These are phyloP conservation scores for Erythrocercus mccallii DNA, from an alignment of 2,113 vertebrate species.

Conservation along the genomic window DNA sequence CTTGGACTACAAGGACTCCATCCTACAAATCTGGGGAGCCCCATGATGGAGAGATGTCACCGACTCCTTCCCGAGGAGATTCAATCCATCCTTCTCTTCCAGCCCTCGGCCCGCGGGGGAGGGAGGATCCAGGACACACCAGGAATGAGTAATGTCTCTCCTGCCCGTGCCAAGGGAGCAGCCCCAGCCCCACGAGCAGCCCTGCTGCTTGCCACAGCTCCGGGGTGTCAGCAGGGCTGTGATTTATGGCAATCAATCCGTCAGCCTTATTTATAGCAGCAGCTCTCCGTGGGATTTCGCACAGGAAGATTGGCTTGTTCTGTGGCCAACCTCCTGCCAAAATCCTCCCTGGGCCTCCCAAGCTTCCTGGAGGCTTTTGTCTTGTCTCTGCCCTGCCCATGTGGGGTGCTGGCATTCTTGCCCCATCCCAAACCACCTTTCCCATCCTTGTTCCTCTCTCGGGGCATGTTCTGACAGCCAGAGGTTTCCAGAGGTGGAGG, in stretches of 20 bases:
- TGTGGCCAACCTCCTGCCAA: background rate
- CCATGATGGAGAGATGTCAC: background rate
- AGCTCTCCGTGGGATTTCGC: background rate
- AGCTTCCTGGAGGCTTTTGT: background rate
- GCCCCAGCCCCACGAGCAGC: conserved; percentile 27
- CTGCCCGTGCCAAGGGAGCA: conserved; percentile 27
- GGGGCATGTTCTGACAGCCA: background rate
- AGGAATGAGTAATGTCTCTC: background rate
- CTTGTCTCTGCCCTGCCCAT: background rate
- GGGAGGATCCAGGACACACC: conserved; percentile 18
- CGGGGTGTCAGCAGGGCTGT: background rate
- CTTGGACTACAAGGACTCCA: accelerated
- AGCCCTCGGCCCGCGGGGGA: background rate
- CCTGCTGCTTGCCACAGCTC: background rate
- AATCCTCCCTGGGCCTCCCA: background rate
- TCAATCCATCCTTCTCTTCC: background rate
- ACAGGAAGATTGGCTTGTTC: background rate
- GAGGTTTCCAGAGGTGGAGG: background rate
- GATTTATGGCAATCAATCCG: conserved; percentile 40
- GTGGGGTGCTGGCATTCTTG: background rate
- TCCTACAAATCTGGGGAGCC: background rate
- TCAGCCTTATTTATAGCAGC: conserved; percentile 15
- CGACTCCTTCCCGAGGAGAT: background rate
- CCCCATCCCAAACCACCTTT: background rate
- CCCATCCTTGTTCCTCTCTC: background rate